Evolutionary conservation across 2,113 vertebrate species (phyloP).

Genomic region (Mormoops blainvillei): DNA sequence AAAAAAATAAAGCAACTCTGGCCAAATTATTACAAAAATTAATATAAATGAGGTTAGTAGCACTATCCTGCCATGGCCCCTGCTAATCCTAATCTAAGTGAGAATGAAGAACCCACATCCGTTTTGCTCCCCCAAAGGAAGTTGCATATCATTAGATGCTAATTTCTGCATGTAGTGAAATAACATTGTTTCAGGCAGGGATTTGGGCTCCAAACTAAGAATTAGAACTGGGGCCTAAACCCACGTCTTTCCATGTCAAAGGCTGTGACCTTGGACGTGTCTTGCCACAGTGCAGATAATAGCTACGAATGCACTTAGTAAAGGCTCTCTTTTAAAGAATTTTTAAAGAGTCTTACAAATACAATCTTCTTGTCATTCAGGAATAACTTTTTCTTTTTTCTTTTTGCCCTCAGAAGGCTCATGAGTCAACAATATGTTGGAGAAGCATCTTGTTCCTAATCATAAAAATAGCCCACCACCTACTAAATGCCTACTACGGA

Average conservation of each 20-base stretch:
- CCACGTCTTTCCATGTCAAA: background rate
- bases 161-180: background rate
- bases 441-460: background rate
- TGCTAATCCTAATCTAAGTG: background rate
- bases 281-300: background rate
- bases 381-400: background rate
- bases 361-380: background rate
- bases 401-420: background rate
- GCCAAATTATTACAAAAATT: background rate
- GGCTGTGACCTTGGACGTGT: background rate
- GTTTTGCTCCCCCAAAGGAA: background rate
- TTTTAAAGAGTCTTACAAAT: background rate
- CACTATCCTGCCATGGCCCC: background rate
- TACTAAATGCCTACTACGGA: background rate
- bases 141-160: background rate
- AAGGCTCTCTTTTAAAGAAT: slow-evolving; percentile 6
- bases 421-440: background rate
- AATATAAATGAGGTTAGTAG: background rate
- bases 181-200: background rate
- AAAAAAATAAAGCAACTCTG: background rate
- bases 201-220: background rate
- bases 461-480: background rate
- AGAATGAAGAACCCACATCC: background rate
- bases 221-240: background rate
- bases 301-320: background rate